Percentiles rank a stretch among this genome's conserved stretches.
phyloP scores from a whole-genome alignment of 2,113 vertebrate species.

The Caracal caracal region DNA sequence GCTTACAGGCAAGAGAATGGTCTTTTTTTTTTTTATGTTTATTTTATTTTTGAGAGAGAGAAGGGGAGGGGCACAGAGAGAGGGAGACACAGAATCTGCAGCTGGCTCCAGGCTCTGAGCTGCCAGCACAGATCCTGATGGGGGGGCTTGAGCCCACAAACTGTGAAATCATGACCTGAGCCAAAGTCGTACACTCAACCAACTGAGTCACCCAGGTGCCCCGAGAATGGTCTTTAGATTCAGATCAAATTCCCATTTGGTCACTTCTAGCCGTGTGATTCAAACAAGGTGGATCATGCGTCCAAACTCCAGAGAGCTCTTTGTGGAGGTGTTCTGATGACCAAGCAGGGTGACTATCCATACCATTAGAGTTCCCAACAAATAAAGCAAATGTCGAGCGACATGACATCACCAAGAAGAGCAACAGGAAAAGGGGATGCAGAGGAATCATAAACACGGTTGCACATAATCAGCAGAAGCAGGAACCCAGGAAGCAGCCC shows the following conservation, averaged over 20 bases:
- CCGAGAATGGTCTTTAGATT: background rate
- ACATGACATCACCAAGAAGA: fast-evolving
- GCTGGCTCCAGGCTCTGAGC: too few species aligned
- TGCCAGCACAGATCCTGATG: too few species aligned
- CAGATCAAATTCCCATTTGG: background rate
- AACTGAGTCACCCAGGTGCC: too few species aligned
- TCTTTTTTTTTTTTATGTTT: too few species aligned
- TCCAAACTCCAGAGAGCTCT: background rate
- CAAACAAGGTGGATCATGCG: background rate
- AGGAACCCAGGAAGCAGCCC: background rate
- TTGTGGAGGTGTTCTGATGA: too few species aligned
- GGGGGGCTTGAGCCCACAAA: too few species aligned
- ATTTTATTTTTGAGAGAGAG: too few species aligned
- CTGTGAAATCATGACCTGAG: too few species aligned
- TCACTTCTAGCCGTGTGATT: background rate
- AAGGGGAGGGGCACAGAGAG: too few species aligned
- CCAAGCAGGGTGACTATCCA: background rate
- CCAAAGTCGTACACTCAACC: too few species aligned
- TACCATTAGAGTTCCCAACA: too few species aligned
- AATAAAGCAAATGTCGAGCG: fast-evolving
- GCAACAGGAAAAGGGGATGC: background rate
- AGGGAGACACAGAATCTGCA: too few species aligned
- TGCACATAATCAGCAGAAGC: background rate
- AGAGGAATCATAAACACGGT: fast-evolving
- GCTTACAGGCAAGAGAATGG: background rate